These are phyloP conservation scores for Elgonia sp. DNA, from an alignment of 2,888 invertebrate genomes.

Conservation along the genomic window DNA sequence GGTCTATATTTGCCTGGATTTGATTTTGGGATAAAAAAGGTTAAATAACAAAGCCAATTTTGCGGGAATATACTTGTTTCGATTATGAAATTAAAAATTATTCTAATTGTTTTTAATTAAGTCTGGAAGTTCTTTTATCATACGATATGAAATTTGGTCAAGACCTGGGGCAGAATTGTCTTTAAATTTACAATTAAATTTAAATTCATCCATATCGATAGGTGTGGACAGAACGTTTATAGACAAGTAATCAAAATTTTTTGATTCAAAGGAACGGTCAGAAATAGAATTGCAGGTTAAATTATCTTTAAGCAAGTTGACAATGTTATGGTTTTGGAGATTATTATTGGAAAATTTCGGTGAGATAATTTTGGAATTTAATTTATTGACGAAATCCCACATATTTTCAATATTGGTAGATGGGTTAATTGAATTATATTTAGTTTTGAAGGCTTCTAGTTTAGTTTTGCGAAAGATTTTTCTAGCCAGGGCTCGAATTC, in stretches of 20 bases:
- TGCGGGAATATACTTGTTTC: not conserved
- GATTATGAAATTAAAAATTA: not conserved
- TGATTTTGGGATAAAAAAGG: slow-evolving; percentile 19
- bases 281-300: not conserved
- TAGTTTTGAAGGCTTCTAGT: not conserved
- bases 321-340: not conserved
- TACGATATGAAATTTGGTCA: slow-evolving; percentile 11
- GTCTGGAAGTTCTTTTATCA: not conserved
- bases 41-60: slow-evolving; percentile 2
- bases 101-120: not conserved
- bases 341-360: slow-evolving; percentile 2
- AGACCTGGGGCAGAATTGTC: slow-evolving; percentile 43
- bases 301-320: not conserved
- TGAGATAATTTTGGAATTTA: not conserved
- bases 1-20: slow-evolving; percentile 23
- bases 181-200: not conserved
- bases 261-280: too few species aligned
- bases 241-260: not conserved
- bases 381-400: slow-evolving; percentile 13
- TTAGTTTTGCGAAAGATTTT: not conserved
- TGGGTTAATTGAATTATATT: not conserved
- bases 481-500: not conserved
- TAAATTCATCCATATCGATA: slow-evolving; percentile 3
- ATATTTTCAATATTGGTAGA: not conserved
- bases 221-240: not conserved